A percentile compares a stretch with the other conserved stretches of the same genome.
phyloP scores from a whole-genome alignment of 2,113 vertebrate species.

The Clarias batrachus region DNA sequence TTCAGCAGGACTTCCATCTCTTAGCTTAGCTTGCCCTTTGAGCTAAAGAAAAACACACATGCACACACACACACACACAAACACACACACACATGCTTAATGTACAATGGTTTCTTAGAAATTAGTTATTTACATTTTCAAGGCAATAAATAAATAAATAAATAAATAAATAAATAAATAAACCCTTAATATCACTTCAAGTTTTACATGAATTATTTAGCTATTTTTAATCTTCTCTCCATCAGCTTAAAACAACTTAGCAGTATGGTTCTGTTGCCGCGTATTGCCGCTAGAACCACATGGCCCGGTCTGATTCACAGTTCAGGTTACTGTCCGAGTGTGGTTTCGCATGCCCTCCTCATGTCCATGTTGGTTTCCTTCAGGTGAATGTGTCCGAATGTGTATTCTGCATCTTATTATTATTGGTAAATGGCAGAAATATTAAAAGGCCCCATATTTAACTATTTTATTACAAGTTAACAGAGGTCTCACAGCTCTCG shows the following conservation, averaged over 20 bases:
- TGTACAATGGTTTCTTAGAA: not conserved
- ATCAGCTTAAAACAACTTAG: no score
- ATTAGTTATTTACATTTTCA: not conserved
- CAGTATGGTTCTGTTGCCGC: no score
- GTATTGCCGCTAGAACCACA: no score
- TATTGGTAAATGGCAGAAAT: not conserved
- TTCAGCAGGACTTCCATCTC: slow-evolving; percentile 50
- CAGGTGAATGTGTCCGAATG: not conserved
- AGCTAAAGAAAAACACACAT: slow-evolving; percentile 58
- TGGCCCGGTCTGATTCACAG: no score
- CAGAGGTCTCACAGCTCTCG: no score
- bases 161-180: not conserved
- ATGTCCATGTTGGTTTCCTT: not conserved
- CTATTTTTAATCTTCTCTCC: no score
- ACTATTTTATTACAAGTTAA: no score
- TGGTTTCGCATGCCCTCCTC: no score
- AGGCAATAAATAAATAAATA: not conserved
- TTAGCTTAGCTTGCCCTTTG: slow-evolving; percentile 59
- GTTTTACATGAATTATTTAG: no score
- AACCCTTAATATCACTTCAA: not conserved
- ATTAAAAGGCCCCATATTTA: no score
- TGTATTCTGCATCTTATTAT: not conserved
- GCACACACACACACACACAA: not conserved
- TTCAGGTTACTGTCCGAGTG: no score
- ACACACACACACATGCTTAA: slow-evolving; percentile 2